phyloP scores from a whole-genome alignment of 2,113 vertebrate genomes.

The Dermatemys mawii region DNA sequence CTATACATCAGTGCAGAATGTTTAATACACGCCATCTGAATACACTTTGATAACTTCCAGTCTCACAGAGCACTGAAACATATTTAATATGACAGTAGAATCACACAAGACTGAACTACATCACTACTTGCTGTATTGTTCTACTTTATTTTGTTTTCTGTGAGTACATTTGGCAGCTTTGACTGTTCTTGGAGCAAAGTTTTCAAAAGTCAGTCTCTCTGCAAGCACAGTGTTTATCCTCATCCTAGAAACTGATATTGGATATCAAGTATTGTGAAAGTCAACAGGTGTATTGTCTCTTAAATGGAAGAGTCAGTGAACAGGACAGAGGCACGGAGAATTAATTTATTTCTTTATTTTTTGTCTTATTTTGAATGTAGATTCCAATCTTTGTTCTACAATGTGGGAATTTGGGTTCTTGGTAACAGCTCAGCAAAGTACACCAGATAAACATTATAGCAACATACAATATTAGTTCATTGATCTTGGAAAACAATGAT shows the following conservation, averaged over 20 bases:
- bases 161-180: background rate
- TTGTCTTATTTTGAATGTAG: background rate
- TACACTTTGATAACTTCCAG: background rate
- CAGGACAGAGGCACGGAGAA: background rate
- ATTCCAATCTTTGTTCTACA: background rate
- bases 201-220: constrained; percentile 10
- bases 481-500: background rate
- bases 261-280: background rate
- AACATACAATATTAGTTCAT: background rate
- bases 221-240: constrained; percentile 35
- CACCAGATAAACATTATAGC: background rate
- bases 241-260: constrained; percentile 18
- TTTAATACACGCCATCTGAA: background rate
- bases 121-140: background rate
- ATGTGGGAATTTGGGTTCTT: background rate
- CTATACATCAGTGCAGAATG: background rate
- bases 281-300: background rate
- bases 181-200: background rate
- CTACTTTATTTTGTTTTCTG: background rate
- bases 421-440: fast-evolving
- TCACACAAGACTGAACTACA: background rate
- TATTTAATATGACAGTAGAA: background rate
- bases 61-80: background rate
- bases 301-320: background rate
- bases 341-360: background rate